Conservation (phyloP, 2,797 vertebrate species). For the Natrix natrix region DNA sequence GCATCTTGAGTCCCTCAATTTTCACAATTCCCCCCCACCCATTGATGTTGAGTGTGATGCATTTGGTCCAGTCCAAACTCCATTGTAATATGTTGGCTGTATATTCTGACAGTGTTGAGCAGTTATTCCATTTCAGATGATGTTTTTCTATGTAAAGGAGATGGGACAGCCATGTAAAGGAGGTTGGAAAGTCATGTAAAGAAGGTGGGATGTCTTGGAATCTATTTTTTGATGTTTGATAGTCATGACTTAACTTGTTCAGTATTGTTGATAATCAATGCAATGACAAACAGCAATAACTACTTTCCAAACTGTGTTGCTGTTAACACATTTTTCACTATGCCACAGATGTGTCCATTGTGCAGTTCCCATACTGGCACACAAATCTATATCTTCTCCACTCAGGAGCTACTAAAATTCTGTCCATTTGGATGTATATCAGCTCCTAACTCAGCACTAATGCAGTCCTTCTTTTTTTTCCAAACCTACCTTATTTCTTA, state of each 20-base stretch:
- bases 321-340: background rate
- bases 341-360: background rate
- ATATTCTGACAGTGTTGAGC: background rate
- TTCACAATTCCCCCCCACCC: background rate
- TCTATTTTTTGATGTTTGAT: background rate
- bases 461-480: background rate
- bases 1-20: background rate
- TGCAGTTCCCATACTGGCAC: background rate
- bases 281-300: background rate
- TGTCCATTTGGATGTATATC: background rate
- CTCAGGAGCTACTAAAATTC: background rate
- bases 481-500: background rate
- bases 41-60: background rate
- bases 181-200: background rate
- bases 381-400: background rate
- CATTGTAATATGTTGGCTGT: background rate
- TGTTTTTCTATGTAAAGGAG: background rate
- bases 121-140: background rate
- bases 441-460: background rate
- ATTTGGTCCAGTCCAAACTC: background rate
- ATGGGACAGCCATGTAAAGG: background rate
- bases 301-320: background rate
- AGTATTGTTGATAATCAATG: background rate
- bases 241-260: background rate
- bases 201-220: background rate